A percentile compares a stretch with the other conserved stretches of the same genome.
phyloP scores from a whole-genome alignment of 2,797 vertebrate genomes.

The Hoplostethus atlanticus region DNA sequence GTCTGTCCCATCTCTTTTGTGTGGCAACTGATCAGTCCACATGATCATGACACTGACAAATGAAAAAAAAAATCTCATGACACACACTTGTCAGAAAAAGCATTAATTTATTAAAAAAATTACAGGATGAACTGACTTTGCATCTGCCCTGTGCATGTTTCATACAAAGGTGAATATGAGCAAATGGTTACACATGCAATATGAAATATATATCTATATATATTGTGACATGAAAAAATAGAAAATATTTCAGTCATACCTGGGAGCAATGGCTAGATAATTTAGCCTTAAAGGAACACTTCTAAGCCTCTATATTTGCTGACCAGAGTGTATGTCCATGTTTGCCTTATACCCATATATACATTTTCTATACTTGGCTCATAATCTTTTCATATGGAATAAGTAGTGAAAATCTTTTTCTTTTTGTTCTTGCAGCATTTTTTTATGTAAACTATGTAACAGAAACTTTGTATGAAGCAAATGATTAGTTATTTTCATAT shows the following conservation, averaged over 20 bases:
- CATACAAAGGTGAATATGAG: neutral
- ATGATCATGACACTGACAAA: conserved; percentile 9
- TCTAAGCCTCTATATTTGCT: conserved; percentile 35
- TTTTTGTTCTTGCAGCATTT: conserved; percentile 21
- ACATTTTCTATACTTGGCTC: conserved; percentile 50
- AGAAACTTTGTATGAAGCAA: conserved; percentile 30
- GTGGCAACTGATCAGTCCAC: neutral
- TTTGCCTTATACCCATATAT: conserved; percentile 72
- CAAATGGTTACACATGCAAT: neutral
- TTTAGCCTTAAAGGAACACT: conserved; percentile 69
- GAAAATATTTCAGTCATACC: conserved; percentile 13
- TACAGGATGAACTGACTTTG: no score
- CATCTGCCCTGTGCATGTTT: conserved; percentile 6
- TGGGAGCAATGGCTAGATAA: conserved; percentile 32
- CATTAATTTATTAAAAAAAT: conserved; percentile 46
- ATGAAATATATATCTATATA: neutral
- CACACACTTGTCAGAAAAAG: conserved; percentile 8
- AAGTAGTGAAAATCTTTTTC: neutral
- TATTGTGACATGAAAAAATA: neutral
- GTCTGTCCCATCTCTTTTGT: neutral
- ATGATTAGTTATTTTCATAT: neutral
- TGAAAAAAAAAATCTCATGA: neutral
- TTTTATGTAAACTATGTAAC: conserved; percentile 17
- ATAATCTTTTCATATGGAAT: conserved; percentile 24
- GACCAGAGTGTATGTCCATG: conserved; percentile 42